These are phyloP conservation scores for Nannobrachium achirus DNA, from an alignment of 2,113 vertebrate species.

Conservation along the genomic window DNA sequence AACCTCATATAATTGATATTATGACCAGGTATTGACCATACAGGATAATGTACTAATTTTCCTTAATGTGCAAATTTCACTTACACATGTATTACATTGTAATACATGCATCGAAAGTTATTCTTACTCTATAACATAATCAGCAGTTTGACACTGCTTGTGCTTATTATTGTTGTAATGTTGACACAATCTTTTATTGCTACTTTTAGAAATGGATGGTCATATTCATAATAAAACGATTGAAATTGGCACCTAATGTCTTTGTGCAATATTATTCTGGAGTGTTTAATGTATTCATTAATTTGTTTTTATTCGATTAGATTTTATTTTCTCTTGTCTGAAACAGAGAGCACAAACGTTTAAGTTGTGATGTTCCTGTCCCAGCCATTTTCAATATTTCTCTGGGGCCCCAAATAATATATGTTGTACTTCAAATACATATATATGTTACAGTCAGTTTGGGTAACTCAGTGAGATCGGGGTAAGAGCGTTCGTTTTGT, in stretches of 20 bases:
- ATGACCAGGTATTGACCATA: conserved; percentile 9
- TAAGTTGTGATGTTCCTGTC: too few species aligned
- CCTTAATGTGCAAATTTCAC: not conserved
- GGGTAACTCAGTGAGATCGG: too few species aligned
- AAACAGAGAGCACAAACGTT: too few species aligned
- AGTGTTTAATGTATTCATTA: conserved; percentile 29
- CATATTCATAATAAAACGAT: conserved; percentile 62
- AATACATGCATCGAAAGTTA: conserved; percentile 9
- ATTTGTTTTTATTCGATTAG: conserved; percentile 16
- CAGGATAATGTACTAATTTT: conserved; percentile 14
- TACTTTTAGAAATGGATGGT: conserved; percentile 33
- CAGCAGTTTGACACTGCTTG: conserved; percentile 75
- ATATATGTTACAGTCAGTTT: too few species aligned
- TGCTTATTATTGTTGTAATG: conserved; percentile 41
- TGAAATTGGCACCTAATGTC: conserved; percentile 2
- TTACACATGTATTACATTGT: conserved; percentile 13
- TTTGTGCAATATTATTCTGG: not conserved
- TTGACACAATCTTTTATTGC: conserved; percentile 32
- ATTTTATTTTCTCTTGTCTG: not conserved
- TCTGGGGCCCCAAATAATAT: too few species aligned
- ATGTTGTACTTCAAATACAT: too few species aligned
- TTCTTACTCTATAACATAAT: conserved; percentile 5
- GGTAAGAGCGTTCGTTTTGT: too few species aligned
- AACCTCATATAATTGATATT: conserved; percentile 14
- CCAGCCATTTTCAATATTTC: too few species aligned